Evolutionary conservation across 1,140 invertebrate genomes (phyloP).

Genomic region (Anoplolepis gracilipes): DNA sequence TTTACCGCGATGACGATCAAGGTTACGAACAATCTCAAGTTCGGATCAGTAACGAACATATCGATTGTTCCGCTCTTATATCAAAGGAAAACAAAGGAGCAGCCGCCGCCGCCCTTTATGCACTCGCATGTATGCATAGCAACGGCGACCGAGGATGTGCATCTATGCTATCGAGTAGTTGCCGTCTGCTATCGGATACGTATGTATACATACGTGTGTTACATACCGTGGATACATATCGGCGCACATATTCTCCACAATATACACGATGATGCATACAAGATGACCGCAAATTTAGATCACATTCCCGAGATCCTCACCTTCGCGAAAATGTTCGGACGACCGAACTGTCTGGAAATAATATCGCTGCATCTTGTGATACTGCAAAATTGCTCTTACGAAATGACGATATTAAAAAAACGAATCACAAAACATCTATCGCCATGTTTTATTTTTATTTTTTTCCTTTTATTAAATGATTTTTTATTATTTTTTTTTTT

Average conservation of each 20-base stretch:
- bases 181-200: constrained; percentile 43
- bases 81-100: constrained; percentile 59
- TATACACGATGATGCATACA: background rate
- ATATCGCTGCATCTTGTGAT: background rate
- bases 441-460: background rate
- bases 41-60: constrained; percentile 17
- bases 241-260: background rate
- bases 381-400: background rate
- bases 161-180: constrained; percentile 46
- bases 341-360: constrained; percentile 14
- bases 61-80: constrained; percentile 47
- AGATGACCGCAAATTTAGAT: constrained; percentile 62
- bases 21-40: constrained; percentile 58
- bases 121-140: constrained; percentile 48
- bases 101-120: constrained; percentile 57
- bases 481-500: background rate
- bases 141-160: constrained; percentile 17
- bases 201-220: constrained; percentile 23
- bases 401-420: background rate
- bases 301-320: constrained; percentile 46
- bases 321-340: constrained; percentile 30
- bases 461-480: background rate
- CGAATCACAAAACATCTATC: background rate
- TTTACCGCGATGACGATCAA: constrained; percentile 39
- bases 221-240: constrained; percentile 22